Evolutionary conservation across 2,888 invertebrate species (phyloP).

Genomic region (Chrysina gloriosa): DNA sequence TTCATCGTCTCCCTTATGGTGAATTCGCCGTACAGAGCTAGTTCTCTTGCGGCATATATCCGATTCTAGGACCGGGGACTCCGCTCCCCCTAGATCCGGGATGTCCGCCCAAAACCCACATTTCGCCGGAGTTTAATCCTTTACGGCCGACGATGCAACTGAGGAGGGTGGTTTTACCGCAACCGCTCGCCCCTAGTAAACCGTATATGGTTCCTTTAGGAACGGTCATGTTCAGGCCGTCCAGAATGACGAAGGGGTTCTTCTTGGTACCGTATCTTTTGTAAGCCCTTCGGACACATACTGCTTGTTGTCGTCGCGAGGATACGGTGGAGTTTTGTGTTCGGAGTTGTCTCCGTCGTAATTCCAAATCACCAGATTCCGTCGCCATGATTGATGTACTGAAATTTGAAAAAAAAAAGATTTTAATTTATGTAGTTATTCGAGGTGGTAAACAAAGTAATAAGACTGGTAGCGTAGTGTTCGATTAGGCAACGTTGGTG

Average conservation of each 20-base stretch:
- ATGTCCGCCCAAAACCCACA: conserved; percentile 83
- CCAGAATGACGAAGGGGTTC: conserved; percentile 84
- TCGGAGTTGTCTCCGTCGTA: conserved; percentile 46
- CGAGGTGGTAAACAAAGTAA: no score
- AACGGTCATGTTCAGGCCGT: conserved; percentile 92
- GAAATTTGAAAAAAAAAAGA: no score
- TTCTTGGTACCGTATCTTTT: conserved; percentile 86
- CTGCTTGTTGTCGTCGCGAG: conserved; percentile 80
- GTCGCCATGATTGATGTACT: conserved; percentile 30
- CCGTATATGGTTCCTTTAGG: conserved; percentile 86
- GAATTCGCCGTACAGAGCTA: conserved; percentile 63
- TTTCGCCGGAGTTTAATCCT: conserved; percentile 82
- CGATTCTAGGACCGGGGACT: conserved; percentile 89
- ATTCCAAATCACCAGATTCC: conserved; percentile 43
- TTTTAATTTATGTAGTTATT: no score
- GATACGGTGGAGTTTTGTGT: conserved; percentile 50
- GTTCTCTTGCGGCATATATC: conserved; percentile 70
- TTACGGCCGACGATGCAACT: conserved; percentile 88
- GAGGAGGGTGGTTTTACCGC: conserved; percentile 89
- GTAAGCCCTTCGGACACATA: conserved; percentile 84
- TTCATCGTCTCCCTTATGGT: conserved; percentile 62
- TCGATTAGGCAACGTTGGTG: no score
- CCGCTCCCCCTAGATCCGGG: conserved; percentile 87
- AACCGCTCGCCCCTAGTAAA: conserved; percentile 89
- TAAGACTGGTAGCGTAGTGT: no score